Evolutionary conservation across 2,888 invertebrate species (phyloP).

Genomic region (Torymus tubicola): DNA sequence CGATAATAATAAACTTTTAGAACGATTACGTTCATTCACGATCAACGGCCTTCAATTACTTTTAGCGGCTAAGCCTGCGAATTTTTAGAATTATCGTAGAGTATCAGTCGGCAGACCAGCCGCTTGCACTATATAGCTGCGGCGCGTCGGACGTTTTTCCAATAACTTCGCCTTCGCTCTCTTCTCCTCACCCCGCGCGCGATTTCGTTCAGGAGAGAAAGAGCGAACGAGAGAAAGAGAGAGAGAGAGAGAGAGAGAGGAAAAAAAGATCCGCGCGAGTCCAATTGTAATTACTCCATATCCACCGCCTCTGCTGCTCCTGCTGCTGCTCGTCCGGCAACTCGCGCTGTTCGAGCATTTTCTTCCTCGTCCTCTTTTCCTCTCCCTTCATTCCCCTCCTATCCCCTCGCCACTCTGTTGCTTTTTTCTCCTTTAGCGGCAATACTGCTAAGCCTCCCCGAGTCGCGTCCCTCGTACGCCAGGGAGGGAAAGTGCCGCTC

Average conservation of each 20-base stretch:
- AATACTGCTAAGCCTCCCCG: conserved; percentile 49
- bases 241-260: too few relatives aligned
- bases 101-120: too few relatives aligned
- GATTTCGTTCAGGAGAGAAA: neutral
- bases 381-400: conserved; percentile 53
- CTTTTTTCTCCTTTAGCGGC: conserved; percentile 42
- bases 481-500: conserved; percentile 35
- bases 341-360: conserved; percentile 19
- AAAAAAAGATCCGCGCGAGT: conserved; percentile 3
- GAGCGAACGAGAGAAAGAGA: too few relatives aligned
- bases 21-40: too few relatives aligned
- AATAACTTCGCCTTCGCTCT: neutral
- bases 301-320: neutral
- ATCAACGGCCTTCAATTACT: too few relatives aligned
- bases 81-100: too few relatives aligned
- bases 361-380: conserved; percentile 50
- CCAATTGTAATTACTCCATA: conserved; percentile 38
- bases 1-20: too few relatives aligned
- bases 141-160: neutral
- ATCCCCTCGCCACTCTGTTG: conserved; percentile 27
- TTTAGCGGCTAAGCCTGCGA: too few relatives aligned
- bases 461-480: conserved; percentile 13
- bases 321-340: neutral
- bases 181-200: neutral
- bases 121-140: neutral